A percentile compares a stretch with the other conserved stretches of the same genome.
phyloP scores from a whole-genome alignment of 2,113 vertebrate species.

The Panthera uncia region DNA sequence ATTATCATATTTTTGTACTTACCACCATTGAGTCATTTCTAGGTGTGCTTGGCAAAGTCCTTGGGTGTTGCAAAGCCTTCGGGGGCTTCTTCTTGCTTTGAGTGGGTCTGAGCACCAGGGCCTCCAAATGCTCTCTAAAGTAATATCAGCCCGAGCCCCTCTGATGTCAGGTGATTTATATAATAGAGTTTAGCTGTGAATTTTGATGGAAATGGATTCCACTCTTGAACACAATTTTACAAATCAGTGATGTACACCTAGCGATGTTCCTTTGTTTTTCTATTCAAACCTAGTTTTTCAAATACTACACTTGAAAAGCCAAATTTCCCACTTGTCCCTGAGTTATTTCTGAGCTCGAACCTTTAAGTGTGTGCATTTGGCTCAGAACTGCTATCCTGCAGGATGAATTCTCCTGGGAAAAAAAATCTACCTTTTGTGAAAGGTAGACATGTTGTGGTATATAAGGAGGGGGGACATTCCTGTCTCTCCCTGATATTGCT shows the following conservation, averaged over 20 bases:
- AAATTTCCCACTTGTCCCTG: conserved; percentile 44
- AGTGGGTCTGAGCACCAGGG: neutral
- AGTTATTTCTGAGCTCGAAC: neutral
- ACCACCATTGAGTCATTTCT: neutral
- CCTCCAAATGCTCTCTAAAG: neutral
- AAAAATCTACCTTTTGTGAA: neutral
- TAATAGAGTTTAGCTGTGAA: neutral
- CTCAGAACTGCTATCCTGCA: neutral
- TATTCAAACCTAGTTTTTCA: conserved; percentile 37
- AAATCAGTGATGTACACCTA: neutral
- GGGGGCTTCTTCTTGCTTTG: neutral
- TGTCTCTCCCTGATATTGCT: neutral
- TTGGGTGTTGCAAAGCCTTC: neutral
- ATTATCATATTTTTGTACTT: neutral
- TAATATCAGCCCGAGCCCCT: neutral
- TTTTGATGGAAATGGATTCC: neutral
- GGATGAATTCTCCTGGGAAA: neutral
- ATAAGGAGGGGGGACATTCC: neutral
- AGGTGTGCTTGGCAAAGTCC: neutral
- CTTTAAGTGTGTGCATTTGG: conserved; percentile 20
- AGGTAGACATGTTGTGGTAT: neutral
- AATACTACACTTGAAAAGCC: neutral
- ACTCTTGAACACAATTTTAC: neutral
- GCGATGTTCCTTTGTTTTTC: neutral
- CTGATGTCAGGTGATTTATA: neutral